Evolutionary conservation across 2,113 vertebrate species (phyloP), one percentile per base, ranked within the genome.

Genomic region (Scortum barcoo): DNA sequence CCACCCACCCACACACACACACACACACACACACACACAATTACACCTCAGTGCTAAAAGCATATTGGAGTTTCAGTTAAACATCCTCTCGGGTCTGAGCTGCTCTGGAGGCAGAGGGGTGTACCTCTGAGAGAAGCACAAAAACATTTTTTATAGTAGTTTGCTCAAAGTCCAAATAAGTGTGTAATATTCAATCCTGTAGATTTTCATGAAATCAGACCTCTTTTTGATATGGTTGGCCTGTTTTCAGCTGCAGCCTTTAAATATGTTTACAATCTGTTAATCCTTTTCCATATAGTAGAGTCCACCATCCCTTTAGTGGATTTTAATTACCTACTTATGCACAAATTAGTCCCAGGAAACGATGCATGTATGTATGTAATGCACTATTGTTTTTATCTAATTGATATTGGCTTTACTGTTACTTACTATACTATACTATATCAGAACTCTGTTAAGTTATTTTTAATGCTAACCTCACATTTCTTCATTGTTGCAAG

Each of bases 41-140:
- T 79, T 51, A 85, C 78, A 90, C 82, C 70, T 84, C 74, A 86
- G 78, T 70, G 80, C 89, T 86, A 82, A 90, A 92, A 89, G 90
- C 93, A 92, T 81, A 90, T 87, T 78, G 42, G 91, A 93, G 81
- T 90, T 91, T 88, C 68, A 90, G 78, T 83, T 85, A 48, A 80
- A 70, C 76, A 74, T 76, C 40, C 75, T 73, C 28, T 60, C 7
- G 11, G 30, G 16, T 26, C 40, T 5, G 62, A 88, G 87, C 88
- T 91, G 90, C 84, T 91, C 78, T 80, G 86, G 81, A 85, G 86
- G 48, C 20, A 36, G 40, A 30, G 2, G 63, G n/a, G 42, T 38
- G 14, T 19, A 51, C 46, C n/a, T 70, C 7, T 17, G 26, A n/a
- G 28, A 22, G 56, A n/a, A 50, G 36, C 66, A 38, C 1, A 36